A percentile compares a stretch with the other conserved stretches of the same genome.
Conservation (phyloP, 1,140 invertebrate species). For the Vanessa tameamea region DNA sequence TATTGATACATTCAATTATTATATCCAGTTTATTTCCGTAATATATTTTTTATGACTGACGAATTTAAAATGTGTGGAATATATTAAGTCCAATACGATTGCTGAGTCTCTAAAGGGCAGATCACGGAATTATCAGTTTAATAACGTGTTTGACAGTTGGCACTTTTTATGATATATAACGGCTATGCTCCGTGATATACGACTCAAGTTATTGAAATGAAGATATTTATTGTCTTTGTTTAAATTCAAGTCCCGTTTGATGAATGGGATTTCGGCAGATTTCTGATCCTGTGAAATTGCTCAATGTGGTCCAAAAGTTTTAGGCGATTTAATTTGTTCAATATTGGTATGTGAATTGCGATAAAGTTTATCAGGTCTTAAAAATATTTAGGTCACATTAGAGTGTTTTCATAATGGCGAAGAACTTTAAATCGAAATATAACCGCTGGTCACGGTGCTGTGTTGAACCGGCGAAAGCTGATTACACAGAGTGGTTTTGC, state of each 20-base stretch:
- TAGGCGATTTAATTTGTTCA: background rate
- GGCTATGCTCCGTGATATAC: background rate
- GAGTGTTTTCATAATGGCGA: no score
- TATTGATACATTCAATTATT: no score
- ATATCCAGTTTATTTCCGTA: no score
- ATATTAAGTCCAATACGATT: no score
- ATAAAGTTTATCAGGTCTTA: no score
- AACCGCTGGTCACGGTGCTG: no score
- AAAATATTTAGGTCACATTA: no score
- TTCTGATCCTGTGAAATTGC: background rate
- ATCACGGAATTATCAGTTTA: background rate
- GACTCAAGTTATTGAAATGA: background rate
- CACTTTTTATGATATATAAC: background rate
- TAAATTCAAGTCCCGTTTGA: background rate
- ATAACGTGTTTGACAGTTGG: background rate
- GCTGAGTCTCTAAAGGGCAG: background rate
- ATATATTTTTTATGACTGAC: no score
- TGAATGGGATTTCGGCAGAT: background rate
- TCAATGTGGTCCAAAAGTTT: background rate
- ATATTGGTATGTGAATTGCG: background rate
- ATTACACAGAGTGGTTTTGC: no score
- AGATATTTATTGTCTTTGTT: slow-evolving; percentile 4
- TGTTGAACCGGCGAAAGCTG: no score
- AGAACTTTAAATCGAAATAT: no score
- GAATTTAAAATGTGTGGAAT: no score